Conservation (phyloP, 2,113 vertebrate species). For the Silurus meridionalis region DNA sequence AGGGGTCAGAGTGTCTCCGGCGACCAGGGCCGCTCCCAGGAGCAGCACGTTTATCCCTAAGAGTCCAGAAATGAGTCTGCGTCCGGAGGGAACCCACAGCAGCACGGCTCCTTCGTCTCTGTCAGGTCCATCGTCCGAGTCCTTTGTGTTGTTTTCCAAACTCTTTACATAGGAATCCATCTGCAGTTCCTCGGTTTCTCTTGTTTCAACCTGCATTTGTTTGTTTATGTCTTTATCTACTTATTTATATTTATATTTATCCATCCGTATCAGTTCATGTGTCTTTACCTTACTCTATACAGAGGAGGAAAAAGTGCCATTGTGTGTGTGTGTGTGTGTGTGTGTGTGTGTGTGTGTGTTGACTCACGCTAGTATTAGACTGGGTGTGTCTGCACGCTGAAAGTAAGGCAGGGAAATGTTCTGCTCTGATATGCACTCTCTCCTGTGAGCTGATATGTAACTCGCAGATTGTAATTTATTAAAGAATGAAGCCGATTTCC, state of each 20-base stretch:
- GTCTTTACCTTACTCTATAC: background rate
- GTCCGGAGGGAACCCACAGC: conserved; percentile 72
- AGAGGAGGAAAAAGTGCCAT: too few species aligned
- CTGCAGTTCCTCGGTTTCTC: background rate
- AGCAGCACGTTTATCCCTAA: conserved; percentile 85
- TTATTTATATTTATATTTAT: conserved; percentile 4
- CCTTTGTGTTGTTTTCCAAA: background rate
- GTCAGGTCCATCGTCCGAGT: background rate
- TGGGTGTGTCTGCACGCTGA: conserved; percentile 42
- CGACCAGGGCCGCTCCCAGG: conserved; percentile 81
- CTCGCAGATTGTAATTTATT: background rate
- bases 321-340: background rate
- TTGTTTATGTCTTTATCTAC: background rate
- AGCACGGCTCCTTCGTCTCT: conserved; percentile 38
- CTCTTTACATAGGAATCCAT: background rate
- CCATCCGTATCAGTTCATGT: background rate
- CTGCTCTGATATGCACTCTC: background rate
- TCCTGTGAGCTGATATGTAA: background rate
- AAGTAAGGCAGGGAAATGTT: conserved; percentile 7
- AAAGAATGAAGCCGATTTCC: background rate
- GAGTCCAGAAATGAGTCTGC: conserved; percentile 81
- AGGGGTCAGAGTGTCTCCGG: conserved; percentile 76
- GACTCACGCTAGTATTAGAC: too few species aligned
- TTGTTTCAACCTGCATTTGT: conserved; percentile 25
- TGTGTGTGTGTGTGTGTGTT: conserved; percentile 52